Evolutionary conservation across 2,113 vertebrate species (phyloP), one percentile per base, ranked within the genome.

Genomic region (Sinocyclocheilus maitianheensis): DNA sequence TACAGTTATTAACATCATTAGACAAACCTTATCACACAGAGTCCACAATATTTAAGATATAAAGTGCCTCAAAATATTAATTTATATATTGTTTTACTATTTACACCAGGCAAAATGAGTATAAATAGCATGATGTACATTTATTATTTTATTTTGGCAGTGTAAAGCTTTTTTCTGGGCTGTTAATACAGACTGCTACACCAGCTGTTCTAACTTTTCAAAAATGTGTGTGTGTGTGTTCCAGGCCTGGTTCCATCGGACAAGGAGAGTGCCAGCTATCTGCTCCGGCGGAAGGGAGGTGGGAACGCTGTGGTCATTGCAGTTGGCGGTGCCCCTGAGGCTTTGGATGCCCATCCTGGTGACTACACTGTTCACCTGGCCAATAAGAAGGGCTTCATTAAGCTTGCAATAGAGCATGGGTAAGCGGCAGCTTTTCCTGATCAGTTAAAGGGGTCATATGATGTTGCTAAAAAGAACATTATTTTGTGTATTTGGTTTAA

Each of bases 331-430:
- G 95, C 97, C 0, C 95, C 95, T 13, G 98, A 99, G 88, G 96
- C 97, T 0, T 92, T 99, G 3, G 95, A 98, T 0, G 96, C 97
- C 3, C 95, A 92, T 0, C 98, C 98, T 0, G 97, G 97, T 6
- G 91, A 92, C 53, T 96, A 79, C 88, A 96, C 77, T 0, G 89
- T 99, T 63, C n/a, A 97, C 51, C 87, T 99, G 85, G 92, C 90
- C 89, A 94, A 96, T 4, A 96, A 96, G 86, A 99, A 98, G 91
- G 98, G 98, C 84, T 99, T 99, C 55, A 46, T 99, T 86, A 97
- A 96, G 81, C 89, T 99, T 43, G 97, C 98, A 60, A 94, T 99
- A 62, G 91, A 94, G 71, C 78, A 96, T 0, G 97, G 98, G 98
- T 99, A 94, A 94, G 89, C 51, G 84, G 30, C 16, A 13, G 22